Evolutionary conservation across 1,140 invertebrate species (phyloP).

Genomic region (Bactericera cockerelli): DNA sequence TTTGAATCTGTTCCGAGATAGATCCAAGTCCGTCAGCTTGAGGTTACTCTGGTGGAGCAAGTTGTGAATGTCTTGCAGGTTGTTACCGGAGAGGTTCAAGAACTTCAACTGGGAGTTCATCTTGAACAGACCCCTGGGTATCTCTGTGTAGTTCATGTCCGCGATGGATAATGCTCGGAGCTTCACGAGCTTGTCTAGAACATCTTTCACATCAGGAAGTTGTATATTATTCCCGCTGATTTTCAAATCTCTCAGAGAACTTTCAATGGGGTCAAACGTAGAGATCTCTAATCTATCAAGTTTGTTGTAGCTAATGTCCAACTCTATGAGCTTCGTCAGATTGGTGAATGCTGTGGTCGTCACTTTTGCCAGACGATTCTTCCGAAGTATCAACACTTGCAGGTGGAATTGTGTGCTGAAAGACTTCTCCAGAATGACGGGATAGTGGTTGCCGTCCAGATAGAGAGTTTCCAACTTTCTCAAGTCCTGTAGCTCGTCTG

Average conservation of each 20-base stretch:
- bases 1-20: constrained; percentile 43
- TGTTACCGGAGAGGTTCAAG: constrained; percentile 39
- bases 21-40: constrained; percentile 39
- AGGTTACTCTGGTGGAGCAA: constrained; percentile 37
- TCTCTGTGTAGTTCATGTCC: constrained; percentile 32
- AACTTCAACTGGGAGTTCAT: constrained; percentile 35
- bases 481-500: constrained; percentile 54
- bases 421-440: constrained; percentile 52
- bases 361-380: constrained; percentile 54
- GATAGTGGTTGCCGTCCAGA: constrained; percentile 59
- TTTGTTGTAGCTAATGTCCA: constrained; percentile 59
- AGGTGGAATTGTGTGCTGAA: constrained; percentile 38
- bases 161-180: constrained; percentile 39
- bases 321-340: constrained; percentile 40
- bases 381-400: constrained; percentile 38
- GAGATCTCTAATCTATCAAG: constrained; percentile 43
- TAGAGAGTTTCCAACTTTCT: constrained; percentile 46
- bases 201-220: constrained; percentile 29
- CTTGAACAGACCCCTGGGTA: constrained; percentile 36
- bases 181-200: constrained; percentile 38
- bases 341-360: constrained; percentile 50
- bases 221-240: constrained; percentile 46
- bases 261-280: constrained; percentile 39
- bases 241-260: constrained; percentile 41
- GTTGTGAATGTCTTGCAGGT: constrained; percentile 36